Conservation (phyloP, 1,140 invertebrate species). For the Calephelis nemesis region DNA sequence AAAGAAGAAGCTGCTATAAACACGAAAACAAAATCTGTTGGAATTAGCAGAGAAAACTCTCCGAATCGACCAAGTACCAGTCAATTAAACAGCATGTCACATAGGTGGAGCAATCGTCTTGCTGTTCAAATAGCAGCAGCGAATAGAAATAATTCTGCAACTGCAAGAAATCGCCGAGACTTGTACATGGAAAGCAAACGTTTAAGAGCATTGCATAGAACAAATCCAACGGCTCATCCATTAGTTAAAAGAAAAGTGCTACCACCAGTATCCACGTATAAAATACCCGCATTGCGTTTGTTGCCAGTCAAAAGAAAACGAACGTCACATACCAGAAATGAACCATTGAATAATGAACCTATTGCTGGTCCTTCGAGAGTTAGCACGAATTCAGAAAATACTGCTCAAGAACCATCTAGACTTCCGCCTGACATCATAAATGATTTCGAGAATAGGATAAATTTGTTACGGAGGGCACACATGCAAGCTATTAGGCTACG, state of each 20-base stretch:
- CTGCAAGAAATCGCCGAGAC: constrained; percentile 62
- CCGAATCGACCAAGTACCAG: constrained; percentile 19
- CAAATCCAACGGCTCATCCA: constrained; percentile 66
- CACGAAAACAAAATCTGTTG: constrained; percentile 22
- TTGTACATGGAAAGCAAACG: constrained; percentile 62
- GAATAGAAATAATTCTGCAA: constrained; percentile 66
- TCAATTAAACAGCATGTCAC: constrained; percentile 28
- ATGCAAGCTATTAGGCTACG: constrained; percentile 60
- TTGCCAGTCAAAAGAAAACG: constrained; percentile 39
- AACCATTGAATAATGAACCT: constrained; percentile 36
- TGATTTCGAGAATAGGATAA: constrained; percentile 61
- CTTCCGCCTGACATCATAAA: constrained; percentile 43
- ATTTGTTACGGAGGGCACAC: constrained; percentile 65
- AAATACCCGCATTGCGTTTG: constrained; percentile 58
- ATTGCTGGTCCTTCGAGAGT: constrained; percentile 52
- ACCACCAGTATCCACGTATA: constrained; percentile 56
- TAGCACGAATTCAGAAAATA: constrained; percentile 29
- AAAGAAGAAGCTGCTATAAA: constrained; percentile 26
- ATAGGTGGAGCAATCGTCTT: constrained; percentile 64
- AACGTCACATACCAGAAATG: constrained; percentile 31
- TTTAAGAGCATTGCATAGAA: constrained; percentile 64
- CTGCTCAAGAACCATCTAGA: constrained; percentile 36
- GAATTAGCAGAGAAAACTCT: constrained; percentile 20
- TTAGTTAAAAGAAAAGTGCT: constrained; percentile 53
- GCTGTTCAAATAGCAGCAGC: constrained; percentile 71